Conservation (phyloP, 2,797 vertebrate genomes). For the Picus viridis region DNA sequence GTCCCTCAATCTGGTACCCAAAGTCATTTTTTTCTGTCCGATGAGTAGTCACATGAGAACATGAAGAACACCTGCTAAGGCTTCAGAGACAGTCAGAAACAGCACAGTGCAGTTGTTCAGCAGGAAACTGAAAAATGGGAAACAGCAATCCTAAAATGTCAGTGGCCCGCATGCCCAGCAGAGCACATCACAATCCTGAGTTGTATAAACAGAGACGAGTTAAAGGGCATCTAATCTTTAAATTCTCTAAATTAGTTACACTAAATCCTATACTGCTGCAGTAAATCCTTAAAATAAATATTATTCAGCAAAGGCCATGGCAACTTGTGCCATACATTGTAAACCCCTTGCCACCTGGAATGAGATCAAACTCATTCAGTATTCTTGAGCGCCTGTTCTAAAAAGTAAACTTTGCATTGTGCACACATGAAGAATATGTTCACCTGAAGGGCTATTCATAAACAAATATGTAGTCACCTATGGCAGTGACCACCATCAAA, state of each 20-base stretch:
- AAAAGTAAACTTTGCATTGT: background rate
- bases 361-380: slow-evolving; percentile 8
- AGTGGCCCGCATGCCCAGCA: background rate
- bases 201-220: slow-evolving; percentile 10
- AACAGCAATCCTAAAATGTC: background rate
- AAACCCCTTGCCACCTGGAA: slow-evolving; percentile 10
- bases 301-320: slow-evolving; percentile 40
- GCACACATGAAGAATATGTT: background rate
- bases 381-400: slow-evolving; percentile 16
- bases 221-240: slow-evolving; percentile 36
- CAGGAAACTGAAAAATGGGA: slow-evolving; percentile 2
- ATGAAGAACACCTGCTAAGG: background rate
- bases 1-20: background rate
- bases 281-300: slow-evolving; percentile 58
- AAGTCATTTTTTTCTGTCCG: background rate
- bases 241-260: slow-evolving; percentile 26
- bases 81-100: background rate
- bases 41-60: background rate
- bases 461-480: slow-evolving; percentile 47
- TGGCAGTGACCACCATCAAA: slow-evolving; percentile 56
- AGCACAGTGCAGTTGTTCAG: background rate
- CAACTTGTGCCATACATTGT: background rate
- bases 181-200: background rate
- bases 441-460: slow-evolving; percentile 26
- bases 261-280: slow-evolving; percentile 33